These are phyloP conservation scores for Gasterosteus nipponicus DNA, from an alignment of 2,113 vertebrate species.

Conservation along the genomic window DNA sequence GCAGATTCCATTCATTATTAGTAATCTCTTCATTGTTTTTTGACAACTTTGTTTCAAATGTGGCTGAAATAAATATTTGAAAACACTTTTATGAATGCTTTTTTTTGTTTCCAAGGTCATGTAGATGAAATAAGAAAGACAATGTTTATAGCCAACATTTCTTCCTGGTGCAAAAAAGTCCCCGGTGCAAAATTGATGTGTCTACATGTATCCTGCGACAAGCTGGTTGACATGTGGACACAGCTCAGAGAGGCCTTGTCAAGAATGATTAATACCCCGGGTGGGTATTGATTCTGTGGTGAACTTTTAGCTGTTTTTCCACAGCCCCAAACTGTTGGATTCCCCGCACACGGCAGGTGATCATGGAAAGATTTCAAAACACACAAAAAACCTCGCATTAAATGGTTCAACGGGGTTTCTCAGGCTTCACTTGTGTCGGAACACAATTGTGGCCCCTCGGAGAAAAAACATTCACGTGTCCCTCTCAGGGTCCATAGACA, in stretches of 20 bases:
- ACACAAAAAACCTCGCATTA: slow-evolving; percentile 24
- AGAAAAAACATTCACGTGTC: slow-evolving; percentile 44
- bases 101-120: not conserved
- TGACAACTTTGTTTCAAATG: not conserved
- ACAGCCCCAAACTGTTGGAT: not conserved
- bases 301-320: not conserved
- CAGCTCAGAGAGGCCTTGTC: not conserved
- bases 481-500: slow-evolving; percentile 11
- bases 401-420: slow-evolving; percentile 15
- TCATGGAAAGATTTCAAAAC: slow-evolving; percentile 31
- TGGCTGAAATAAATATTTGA: not conserved
- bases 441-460: slow-evolving; percentile 15
- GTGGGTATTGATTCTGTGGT: not conserved
- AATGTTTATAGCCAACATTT: not conserved
- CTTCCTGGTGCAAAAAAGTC: not conserved
- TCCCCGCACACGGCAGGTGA: not conserved
- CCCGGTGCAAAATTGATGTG: not conserved
- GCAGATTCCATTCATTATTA: not conserved
- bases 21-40: not conserved
- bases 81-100: not conserved
- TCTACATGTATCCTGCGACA: not conserved
- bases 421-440: slow-evolving; percentile 4
- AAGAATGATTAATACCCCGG: not conserved
- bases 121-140: not conserved
- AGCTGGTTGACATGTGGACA: slow-evolving; percentile 1